These are phyloP conservation scores for Hydraecia micacea DNA, from an alignment of 2,888 invertebrate genomes.

Conservation along the genomic window DNA sequence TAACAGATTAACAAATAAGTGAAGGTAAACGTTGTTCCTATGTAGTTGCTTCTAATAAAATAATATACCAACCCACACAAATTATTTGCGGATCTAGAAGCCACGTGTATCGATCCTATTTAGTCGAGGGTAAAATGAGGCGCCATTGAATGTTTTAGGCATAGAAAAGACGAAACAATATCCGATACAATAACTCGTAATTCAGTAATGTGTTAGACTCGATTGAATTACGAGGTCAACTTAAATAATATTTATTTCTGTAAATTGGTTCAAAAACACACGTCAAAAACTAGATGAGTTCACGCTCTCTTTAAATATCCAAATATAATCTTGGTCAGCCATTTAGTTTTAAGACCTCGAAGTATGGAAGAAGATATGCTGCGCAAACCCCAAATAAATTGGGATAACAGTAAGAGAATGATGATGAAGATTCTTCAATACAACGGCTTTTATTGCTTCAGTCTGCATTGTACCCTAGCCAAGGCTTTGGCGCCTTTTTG, in stretches of 20 bases:
- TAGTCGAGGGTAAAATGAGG: conserved; percentile 18
- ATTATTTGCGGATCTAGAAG: neutral
- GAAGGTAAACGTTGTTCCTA: neutral
- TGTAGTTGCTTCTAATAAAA: conserved; percentile 16
- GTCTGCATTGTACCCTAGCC: neutral
- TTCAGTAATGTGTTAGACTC: neutral
- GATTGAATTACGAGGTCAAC: neutral
- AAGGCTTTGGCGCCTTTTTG: conserved; percentile 4
- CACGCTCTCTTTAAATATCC: neutral
- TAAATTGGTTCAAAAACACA: neutral
- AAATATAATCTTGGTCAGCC: neutral
- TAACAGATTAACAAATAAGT: neutral
- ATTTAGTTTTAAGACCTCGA: neutral
- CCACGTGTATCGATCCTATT: conserved; percentile 31
- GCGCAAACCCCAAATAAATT: neutral
- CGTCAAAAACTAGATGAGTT: neutral
- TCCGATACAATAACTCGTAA: neutral
- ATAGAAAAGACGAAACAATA: neutral
- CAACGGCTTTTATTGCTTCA: conserved; percentile 4
- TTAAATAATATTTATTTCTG: neutral
- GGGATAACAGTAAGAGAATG: neutral
- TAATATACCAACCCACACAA: conserved; percentile 4
- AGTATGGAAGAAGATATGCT: neutral
- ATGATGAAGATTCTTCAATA: neutral
- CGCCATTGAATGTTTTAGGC: neutral